phyloP scores from a whole-genome alignment of 2,888 invertebrate species.

The Ptilodon capucinus region DNA sequence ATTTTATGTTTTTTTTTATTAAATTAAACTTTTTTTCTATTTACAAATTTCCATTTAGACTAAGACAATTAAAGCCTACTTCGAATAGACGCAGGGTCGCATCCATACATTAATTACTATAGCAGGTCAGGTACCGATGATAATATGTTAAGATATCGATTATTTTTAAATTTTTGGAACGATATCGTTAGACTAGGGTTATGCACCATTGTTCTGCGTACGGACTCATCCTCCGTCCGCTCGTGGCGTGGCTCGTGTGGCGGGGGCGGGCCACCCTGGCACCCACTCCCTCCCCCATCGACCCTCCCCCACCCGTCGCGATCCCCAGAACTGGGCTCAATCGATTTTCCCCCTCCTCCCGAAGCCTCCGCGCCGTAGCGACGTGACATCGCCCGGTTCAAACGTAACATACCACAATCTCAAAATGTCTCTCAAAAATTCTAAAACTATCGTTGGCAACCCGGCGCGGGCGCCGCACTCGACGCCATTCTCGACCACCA shows the following conservation, averaged over 20 bases:
- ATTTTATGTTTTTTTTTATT: conserved; percentile 42
- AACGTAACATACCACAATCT: conserved; percentile 36
- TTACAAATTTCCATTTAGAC: conserved; percentile 80
- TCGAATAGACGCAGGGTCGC: conserved; percentile 80
- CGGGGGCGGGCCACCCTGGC: conserved; percentile 19
- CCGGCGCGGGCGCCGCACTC: conserved; percentile 34
- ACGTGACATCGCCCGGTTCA: conserved; percentile 28
- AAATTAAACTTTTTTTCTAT: conserved; percentile 71
- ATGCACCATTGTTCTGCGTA: conserved; percentile 76
- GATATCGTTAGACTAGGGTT: conserved; percentile 66
- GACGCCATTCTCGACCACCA: conserved; percentile 30
- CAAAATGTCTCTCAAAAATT: conserved; percentile 67
- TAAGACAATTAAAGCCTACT: conserved; percentile 81
- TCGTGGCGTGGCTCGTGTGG: conserved; percentile 31
- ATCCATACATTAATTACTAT: conserved; percentile 76
- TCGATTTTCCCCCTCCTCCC: conserved; percentile 26
- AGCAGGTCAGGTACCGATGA: conserved; percentile 81
- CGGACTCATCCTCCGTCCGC: conserved; percentile 45
- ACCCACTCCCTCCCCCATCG: conserved; percentile 29
- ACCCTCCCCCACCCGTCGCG: conserved; percentile 25
- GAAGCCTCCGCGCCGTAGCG: conserved; percentile 24
- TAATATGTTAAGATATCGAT: conserved; percentile 72
- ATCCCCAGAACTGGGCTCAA: conserved; percentile 35
- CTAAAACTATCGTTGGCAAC: conserved; percentile 59
- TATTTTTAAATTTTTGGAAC: conserved; percentile 48